Evolutionary conservation across 2,113 vertebrate genomes (phyloP), one percentile per base, ranked within the genome.

Genomic region (Erinaceus europaeus): DNA sequence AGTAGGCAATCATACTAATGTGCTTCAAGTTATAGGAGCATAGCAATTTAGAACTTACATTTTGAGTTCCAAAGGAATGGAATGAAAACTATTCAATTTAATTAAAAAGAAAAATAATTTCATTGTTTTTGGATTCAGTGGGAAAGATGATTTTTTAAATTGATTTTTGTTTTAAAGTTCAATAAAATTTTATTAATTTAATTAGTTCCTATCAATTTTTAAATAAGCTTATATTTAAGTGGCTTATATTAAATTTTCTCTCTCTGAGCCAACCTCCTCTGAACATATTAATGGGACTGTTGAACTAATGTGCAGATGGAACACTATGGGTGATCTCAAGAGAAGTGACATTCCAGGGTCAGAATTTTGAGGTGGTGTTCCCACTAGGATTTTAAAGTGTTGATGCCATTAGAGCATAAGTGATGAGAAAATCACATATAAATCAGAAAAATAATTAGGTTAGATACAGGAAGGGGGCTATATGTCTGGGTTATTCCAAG

Each of bases 131-230:
- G 72, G 88, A 89, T 73, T 92, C 75, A 82, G 0, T 46, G 53
- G 68, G 89, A 90, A 48, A 79, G 59, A 10, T 5, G 38, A 68
- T 81, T 79, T 79, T 65, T 53, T 44, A 87, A 86, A 83, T 85
- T 93, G 80, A 89, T 84, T 92, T 94, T 89, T 84, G 77, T 91
- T 87, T 92, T 91, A 75, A 86, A 92, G 92, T 75, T 92, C 90
- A 89, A 91, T 94, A 94, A 92, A 75, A 91, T 91, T 92, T 92
- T 94, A 94, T 94, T 94, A 90, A 94, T 94, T 94, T 94, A 95
- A 94, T 95, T 95, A 90, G 92, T 87, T 75, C 82, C 88, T 89
- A 94, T 94, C 90, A 94, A 92, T 93, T 95, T 95, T 94, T 94
- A 92, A 94, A 82, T 91, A 93, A 87, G 78, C 79, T n/a, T n/a